Base-by-base conservation (phyloP, 2,797 vertebrate genomes). In the Dicrostonyx torquatus region DNA sequence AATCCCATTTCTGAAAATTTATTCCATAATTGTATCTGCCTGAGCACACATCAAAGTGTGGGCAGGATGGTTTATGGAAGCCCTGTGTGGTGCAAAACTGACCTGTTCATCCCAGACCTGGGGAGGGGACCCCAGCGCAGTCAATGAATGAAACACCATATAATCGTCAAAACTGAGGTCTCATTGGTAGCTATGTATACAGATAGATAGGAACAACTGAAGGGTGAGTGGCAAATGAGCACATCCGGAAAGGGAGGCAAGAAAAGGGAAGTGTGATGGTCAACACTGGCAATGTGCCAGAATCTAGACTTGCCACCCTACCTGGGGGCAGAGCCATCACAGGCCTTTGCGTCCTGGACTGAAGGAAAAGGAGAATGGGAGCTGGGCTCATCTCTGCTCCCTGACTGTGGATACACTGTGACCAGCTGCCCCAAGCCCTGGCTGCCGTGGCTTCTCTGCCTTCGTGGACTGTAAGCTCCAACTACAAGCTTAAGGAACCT, bases 21-120 rank as follows among this genome's bases (percentile, higher is more conserved):
- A 90, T 58, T 55, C 20, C 73, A 92, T 91, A 96, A 86, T 73
- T 58, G 37, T 7, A 93, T 84, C 53, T 82, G 5, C 26, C 43
- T 85, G 34, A 17, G 37, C 72, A 86, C 11, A 53, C 80, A 91
- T 80, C 64, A 62, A 94, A 31, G 22, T 22, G 68, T 17, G 17
- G 29, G 66, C 73, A 88, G 73, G 53, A 22, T 89, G 79, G 87
- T 68, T 77, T 55, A 66, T 1, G 73, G 37, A 20, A 87, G 29
- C 26, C 40, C 80, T 82, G 40, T 55, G 26, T 77, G 43, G 14
- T 17, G 18, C 31, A 78, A 94, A 93, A 91, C 34, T 10, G 37
- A 22, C 5, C 2, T 73, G 34, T 17, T 78, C 31, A 60, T 90
- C 40, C 37, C 37, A 70, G 14, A 24, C 20, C 6, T 64, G 18